Conservation (phyloP, 2,113 vertebrate genomes). For the Limanda limanda region DNA sequence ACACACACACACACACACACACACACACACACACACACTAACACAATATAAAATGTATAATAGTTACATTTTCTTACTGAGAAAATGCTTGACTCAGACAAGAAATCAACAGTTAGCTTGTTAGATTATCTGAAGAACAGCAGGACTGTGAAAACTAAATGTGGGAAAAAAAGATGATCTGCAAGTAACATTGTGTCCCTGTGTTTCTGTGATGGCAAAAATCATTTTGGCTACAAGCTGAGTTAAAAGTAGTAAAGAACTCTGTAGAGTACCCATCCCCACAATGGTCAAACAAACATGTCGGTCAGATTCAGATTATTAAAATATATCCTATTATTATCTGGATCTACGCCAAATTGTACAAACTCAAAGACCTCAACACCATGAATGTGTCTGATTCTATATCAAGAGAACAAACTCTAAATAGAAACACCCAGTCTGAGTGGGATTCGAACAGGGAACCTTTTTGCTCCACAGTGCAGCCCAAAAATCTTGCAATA, state of each 20-base stretch:
- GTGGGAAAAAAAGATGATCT: background rate
- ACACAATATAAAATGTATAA: background rate
- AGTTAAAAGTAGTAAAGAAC: background rate
- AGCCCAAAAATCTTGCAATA: too few relatives aligned
- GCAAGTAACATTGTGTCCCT: conserved; percentile 28
- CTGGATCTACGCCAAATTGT: background rate
- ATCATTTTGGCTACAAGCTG: background rate
- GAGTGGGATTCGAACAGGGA: too few relatives aligned
- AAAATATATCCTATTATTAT: background rate
- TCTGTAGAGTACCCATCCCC: too few relatives aligned
- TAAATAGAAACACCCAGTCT: too few relatives aligned
- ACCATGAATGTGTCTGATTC: background rate
- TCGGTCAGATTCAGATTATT: background rate
- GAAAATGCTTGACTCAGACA: background rate
- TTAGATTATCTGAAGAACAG: conserved; percentile 32
- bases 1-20: too few relatives aligned
- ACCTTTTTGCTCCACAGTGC: too few relatives aligned
- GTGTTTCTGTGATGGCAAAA: conserved; percentile 9
- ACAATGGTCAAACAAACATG: background rate
- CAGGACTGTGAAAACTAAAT: conserved; percentile 52
- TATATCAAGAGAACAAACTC: too few relatives aligned
- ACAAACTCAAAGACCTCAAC: background rate
- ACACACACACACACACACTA: background rate
- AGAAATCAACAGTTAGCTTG: conserved; percentile 24
- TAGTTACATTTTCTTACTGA: conserved; percentile 4